These are phyloP conservation scores for Strix aluco DNA, from an alignment of 2,113 vertebrate genomes.

Conservation along the genomic window DNA sequence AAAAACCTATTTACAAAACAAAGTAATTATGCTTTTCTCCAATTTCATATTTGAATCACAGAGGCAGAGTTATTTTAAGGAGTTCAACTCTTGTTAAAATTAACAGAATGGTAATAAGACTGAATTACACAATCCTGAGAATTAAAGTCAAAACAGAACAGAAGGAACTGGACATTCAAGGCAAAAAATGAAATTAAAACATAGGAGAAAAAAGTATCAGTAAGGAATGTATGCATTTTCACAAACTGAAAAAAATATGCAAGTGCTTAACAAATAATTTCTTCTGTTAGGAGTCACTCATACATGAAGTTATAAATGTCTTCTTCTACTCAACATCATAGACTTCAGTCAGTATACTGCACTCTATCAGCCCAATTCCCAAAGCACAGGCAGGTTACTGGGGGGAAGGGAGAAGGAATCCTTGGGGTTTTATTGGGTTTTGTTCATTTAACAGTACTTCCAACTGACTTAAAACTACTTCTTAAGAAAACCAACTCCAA, in stretches of 20 bases:
- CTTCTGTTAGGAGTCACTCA: background rate
- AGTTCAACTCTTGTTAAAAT: background rate
- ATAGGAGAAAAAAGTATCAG: background rate
- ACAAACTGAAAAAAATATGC: background rate
- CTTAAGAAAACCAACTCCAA: background rate
- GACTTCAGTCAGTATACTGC: background rate
- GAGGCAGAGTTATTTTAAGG: background rate
- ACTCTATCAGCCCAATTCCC: background rate
- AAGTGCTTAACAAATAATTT: background rate
- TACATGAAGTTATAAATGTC: background rate
- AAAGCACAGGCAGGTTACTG: background rate
- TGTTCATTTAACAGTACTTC: background rate
- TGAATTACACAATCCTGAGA: background rate
- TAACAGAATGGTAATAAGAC: background rate
- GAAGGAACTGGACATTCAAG: background rate
- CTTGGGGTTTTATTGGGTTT: fast-evolving
- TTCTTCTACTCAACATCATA: background rate
- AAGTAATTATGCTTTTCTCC: background rate
- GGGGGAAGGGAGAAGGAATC: background rate
- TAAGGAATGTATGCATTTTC: background rate
- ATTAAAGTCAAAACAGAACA: background rate
- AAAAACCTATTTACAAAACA: background rate
- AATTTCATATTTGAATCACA: background rate
- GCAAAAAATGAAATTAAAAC: background rate
- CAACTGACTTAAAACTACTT: background rate